Conservation (phyloP, 1,140 invertebrate genomes). For the Pogonomyrmex barbatus region DNA sequence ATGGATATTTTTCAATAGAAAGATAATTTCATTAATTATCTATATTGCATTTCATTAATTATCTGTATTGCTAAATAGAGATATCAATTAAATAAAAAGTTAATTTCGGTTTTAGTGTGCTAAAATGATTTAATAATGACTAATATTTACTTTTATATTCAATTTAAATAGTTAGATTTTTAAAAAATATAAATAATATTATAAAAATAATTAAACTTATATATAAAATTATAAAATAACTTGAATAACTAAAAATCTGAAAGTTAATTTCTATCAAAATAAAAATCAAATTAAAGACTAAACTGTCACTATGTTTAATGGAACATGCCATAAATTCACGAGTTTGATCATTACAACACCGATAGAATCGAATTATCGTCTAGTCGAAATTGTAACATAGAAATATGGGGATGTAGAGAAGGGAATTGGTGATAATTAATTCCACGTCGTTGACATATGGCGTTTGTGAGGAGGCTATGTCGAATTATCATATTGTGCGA, state of each 20-base stretch:
- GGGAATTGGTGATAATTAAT: conserved; percentile 74
- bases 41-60: neutral
- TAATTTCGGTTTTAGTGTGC: neutral
- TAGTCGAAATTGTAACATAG: conserved; percentile 53
- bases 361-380: conserved; percentile 52
- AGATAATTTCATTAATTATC: neutral
- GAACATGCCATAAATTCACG: conserved; percentile 4
- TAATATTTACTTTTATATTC: neutral
- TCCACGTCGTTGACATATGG: conserved; percentile 76
- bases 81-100: neutral
- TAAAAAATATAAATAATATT: neutral
- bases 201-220: neutral
- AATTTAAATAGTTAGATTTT: neutral
- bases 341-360: conserved; percentile 38
- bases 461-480: conserved; percentile 72
- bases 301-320: neutral
- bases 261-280: neutral
- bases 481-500: conserved; percentile 74
- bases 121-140: neutral
- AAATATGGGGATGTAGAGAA: conserved; percentile 55
- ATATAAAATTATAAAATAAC: neutral
- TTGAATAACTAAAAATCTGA: neutral
- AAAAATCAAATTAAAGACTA: neutral
- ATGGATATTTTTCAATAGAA: neutral
- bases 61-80: neutral